Base-by-base conservation (phyloP, 2,888 invertebrate genomes). In the Spilosoma lubricipeda region DNA sequence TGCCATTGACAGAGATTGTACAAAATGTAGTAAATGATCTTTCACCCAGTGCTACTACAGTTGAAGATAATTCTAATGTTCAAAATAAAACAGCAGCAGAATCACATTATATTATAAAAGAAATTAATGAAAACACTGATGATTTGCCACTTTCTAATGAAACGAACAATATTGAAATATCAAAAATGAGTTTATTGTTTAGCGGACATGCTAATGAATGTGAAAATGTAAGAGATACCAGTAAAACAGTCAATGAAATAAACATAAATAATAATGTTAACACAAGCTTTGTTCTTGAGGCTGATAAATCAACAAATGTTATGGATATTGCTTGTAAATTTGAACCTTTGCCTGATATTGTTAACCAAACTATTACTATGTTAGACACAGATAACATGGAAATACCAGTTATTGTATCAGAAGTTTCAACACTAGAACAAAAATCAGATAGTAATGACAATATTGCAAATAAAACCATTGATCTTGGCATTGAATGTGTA, bases 321-420 rank as follows among this genome's bases (percentile, higher is more conserved):
- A 79, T 79, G 81, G 75, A 85, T 79, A 84, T 75, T 82, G 52
- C 78, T 23, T 77, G 77, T 74, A 77, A 77, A 73, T 45, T 72
- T 5, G 78, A 81, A 27, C 79, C 76, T 33, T 80, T 87, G 42
- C 86, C 88, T 73, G 86, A 89, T 73, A 76, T 87, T 71, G 74
- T 87, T 27, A 86, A 88, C 63, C 82, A 86, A 76, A 83, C 84
- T 39, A 76, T 79, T 66, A 48, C 71, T 52, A 39, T 69, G 8
- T 39, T 67, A 30, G 77, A 71, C 68, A 39, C 63, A 4, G 77
- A 77, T 59, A 75, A 74, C 45, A 4, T 59, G 13, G 52, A 74
- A 64, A 11, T 39, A 0, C 30, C 23, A 39, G 13, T 20, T 30
- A 11, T 59, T 39, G 52, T 48, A 18, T n/a, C 65, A 68, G 75